phyloP scores from a whole-genome alignment of 2,888 invertebrate genomes.

The Leptogaster cylindrica region DNA sequence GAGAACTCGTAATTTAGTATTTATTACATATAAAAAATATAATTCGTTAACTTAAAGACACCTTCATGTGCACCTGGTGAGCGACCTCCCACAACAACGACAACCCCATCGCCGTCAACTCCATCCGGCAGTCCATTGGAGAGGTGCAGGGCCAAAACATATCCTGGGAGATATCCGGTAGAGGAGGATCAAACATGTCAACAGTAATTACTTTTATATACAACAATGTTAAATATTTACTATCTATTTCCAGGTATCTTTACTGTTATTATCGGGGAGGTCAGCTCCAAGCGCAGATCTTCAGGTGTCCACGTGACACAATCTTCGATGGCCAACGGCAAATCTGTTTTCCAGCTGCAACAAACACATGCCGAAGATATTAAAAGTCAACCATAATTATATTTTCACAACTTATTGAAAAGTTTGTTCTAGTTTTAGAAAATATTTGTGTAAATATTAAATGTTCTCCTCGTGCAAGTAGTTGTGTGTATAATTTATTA shows the following conservation, averaged over 20 bases:
- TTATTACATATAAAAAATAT: background rate
- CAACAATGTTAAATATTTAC: background rate
- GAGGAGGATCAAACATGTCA: background rate
- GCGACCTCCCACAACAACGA: background rate
- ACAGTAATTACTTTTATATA: background rate
- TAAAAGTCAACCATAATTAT: too few species aligned
- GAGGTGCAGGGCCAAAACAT: background rate
- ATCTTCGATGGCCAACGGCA: background rate
- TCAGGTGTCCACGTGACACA: background rate
- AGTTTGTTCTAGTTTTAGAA: too few species aligned
- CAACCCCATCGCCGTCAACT: background rate
- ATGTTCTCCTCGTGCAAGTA: too few species aligned
- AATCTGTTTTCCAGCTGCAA: background rate
- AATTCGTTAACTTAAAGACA: background rate
- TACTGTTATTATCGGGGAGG: background rate
- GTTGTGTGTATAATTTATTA: too few species aligned
- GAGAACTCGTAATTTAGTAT: background rate
- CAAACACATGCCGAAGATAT: too few species aligned
- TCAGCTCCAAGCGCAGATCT: background rate
- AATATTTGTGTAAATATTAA: too few species aligned
- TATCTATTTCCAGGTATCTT: background rate
- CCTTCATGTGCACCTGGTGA: slow-evolving; percentile 5
- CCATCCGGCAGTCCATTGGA: background rate
- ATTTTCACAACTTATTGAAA: too few species aligned
- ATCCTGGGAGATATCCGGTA: background rate